Evolutionary conservation across 1,140 invertebrate genomes (phyloP), one percentile per base, ranked within the genome.

Genomic region (Anthonomus grandis): DNA sequence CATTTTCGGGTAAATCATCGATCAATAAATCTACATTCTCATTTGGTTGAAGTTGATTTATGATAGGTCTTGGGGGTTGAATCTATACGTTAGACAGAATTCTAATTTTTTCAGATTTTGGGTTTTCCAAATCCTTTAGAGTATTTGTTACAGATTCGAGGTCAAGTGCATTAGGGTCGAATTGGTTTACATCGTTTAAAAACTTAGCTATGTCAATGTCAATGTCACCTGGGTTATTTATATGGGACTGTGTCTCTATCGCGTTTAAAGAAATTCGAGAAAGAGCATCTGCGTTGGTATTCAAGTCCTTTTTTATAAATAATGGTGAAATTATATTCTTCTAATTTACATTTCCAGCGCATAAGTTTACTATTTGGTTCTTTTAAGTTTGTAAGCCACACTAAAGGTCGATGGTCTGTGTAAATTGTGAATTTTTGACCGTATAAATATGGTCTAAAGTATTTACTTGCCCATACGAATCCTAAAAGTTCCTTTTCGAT

Each of bases 281-380:
- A 15, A 58, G 24, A 23, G 36, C 47, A 25, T 58, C 46, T 5
- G 39, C 57, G 17, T 47, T 55, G 13, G 27, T 9, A 53, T 76
- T 76, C 8, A 49, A 46, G 62, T 64, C 72, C 73, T 9, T 60
- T 61, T 63, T 71, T 75, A 51, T 76, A 74, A 8, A 60, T 51
- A 3, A 81, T 73, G 55, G 55, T 72, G 59, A 73, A 77, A 23
- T 76, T 62, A 63, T 74, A 80, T 53, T 77, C 70, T 15, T 55
- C 39, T 12, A 74, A 44, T 54, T 59, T 44, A 6, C 70, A 46
- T 37, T 68, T 34, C 78, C 78, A 81, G 52, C 76, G 60, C 2
- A 73, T 64, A 8, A 81, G 57, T 57, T 73, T 57, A 22, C 64
- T 69, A 1, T 57, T 66, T 6, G 72, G 70, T 47, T 78, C 71